These are phyloP conservation scores for Linyphia triangularis DNA, from an alignment of 2,888 invertebrate species.

Conservation along the genomic window DNA sequence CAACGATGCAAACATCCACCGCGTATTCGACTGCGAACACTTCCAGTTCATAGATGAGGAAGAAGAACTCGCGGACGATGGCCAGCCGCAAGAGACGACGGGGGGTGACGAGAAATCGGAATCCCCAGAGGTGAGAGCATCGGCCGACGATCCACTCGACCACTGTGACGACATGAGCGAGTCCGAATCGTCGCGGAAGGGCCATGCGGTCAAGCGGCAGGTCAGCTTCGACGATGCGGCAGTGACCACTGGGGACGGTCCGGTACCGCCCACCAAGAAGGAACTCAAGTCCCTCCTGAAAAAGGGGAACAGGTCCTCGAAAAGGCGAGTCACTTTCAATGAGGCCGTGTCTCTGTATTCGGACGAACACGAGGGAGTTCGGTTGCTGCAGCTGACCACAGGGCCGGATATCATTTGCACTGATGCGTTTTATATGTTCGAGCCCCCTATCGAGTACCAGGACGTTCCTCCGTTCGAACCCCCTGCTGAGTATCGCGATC, in stretches of 20 bases:
- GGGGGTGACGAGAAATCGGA: background rate
- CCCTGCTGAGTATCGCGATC: constrained; percentile 76
- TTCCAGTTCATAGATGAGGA: constrained; percentile 73
- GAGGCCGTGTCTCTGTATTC: constrained; percentile 77
- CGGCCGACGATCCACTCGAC: too few relatives aligned
- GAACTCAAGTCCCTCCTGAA: constrained; percentile 65
- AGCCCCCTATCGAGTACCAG: constrained; percentile 77
- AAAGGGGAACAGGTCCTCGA: constrained; percentile 5
- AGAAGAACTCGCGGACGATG: constrained; percentile 29
- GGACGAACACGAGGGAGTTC: constrained; percentile 76
- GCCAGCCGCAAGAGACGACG: background rate
- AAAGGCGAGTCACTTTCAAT: constrained; percentile 76
- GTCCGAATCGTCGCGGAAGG: constrained; percentile 4
- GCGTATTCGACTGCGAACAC: constrained; percentile 68
- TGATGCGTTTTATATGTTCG: constrained; percentile 76
- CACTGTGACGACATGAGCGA: constrained; percentile 20
- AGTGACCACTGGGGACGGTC: background rate
- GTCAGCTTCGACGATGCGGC: constrained; percentile 45
- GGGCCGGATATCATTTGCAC: constrained; percentile 74
- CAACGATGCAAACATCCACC: background rate
- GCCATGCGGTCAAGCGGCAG: constrained; percentile 54
- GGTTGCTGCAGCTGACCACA: constrained; percentile 74
- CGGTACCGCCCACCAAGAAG: background rate
- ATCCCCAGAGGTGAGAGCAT: too few relatives aligned
- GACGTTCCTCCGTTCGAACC: constrained; percentile 76